Conservation (phyloP, 1,140 invertebrate genomes). For the Hesperophylax magnus region DNA sequence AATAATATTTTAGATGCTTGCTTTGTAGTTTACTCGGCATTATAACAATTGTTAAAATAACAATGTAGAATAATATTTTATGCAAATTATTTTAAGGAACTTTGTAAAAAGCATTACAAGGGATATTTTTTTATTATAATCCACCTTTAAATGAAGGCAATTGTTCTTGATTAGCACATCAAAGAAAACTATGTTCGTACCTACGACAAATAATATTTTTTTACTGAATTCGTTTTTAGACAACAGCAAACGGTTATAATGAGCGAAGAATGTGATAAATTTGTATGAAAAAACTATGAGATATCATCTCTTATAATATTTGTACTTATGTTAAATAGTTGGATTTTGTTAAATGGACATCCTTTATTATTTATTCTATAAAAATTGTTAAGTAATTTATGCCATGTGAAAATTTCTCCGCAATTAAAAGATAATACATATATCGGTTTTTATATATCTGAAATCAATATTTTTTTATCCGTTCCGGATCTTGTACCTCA, state of each 20-base stretch:
- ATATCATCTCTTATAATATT: neutral
- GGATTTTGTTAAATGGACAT: neutral
- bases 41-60: no score
- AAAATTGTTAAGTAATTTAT: neutral
- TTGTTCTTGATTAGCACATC: no score
- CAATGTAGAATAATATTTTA: no score
- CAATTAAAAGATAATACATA: neutral
- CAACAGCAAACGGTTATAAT: neutral
- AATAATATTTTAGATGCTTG: no score
- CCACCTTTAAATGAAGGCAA: no score
- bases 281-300: neutral
- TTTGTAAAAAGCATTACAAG: no score
- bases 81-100: no score
- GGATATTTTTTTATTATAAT: no score
- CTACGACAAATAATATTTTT: no score
- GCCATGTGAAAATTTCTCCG: neutral
- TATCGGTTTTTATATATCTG: neutral
- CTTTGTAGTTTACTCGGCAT: no score
- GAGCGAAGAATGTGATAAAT: neutral
- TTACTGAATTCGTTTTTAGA: no score
- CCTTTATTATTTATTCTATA: neutral
- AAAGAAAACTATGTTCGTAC: no score
- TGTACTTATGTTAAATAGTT: neutral
- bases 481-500: neutral
- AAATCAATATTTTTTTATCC: conserved; percentile 27